Evolutionary conservation across 1,140 invertebrate genomes (phyloP).

Genomic region (Cephus cinctus): DNA sequence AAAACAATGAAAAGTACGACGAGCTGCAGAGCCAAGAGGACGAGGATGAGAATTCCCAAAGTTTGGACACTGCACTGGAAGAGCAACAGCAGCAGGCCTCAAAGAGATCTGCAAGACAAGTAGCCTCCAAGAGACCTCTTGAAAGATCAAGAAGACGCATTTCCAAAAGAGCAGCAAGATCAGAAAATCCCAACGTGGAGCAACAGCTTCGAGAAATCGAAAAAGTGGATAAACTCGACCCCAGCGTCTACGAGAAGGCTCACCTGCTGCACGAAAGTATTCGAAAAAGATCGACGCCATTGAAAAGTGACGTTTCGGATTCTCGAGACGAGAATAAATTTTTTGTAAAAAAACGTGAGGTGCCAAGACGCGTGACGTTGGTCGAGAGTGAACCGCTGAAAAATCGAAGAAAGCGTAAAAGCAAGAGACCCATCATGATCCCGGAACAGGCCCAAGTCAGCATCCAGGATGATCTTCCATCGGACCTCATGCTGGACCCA

Average conservation of each 20-base stretch:
- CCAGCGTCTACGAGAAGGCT: neutral
- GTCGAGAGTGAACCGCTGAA: neutral
- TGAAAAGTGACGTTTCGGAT: too few relatives aligned
- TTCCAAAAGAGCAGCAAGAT: neutral
- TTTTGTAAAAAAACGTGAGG: slow-evolving; percentile 12
- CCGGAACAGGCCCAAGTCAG: slow-evolving; percentile 12
- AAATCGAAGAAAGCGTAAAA: slow-evolving; percentile 3
- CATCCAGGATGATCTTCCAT: slow-evolving; percentile 9
- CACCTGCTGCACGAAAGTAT: neutral
- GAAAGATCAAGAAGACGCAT: neutral
- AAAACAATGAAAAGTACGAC: slow-evolving; percentile 32
- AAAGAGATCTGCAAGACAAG: slow-evolving; percentile 1
- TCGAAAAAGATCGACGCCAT: neutral
- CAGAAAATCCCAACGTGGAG: neutral
- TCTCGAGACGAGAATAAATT: too few relatives aligned
- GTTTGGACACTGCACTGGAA: neutral
- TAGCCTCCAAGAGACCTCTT: slow-evolving; percentile 6
- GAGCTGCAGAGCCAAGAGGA: slow-evolving; percentile 13
- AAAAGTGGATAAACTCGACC: neutral
- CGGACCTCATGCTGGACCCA: slow-evolving; percentile 12
- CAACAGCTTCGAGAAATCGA: neutral
- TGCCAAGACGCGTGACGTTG: slow-evolving; percentile 3
- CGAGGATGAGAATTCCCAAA: slow-evolving; percentile 2
- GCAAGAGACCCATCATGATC: slow-evolving; percentile 4
- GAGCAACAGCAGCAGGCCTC: neutral